Percentiles rank a stretch among this genome's conserved stretches.
These are phyloP conservation scores for Carcinoscorpius rotundicauda DNA, from an alignment of 1,140 invertebrate genomes.

Conservation along the genomic window DNA sequence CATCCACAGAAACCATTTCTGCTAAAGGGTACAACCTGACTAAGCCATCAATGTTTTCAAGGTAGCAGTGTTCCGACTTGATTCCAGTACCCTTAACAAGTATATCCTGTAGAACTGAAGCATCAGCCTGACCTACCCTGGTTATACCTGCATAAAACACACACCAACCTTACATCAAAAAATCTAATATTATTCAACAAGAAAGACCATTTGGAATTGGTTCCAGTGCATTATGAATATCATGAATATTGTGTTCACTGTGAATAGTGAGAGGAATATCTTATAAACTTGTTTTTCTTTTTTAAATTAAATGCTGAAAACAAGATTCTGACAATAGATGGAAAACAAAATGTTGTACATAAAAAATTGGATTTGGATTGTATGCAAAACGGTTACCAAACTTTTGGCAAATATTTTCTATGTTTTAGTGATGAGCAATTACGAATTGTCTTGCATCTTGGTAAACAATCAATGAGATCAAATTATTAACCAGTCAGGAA, in stretches of 20 bases:
- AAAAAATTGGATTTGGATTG: no score
- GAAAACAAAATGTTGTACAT: no score
- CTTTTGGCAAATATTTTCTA: no score
- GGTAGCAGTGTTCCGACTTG: slow-evolving; percentile 63
- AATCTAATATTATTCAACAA: slow-evolving; percentile 4
- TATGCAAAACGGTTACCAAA: no score
- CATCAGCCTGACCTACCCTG: slow-evolving; percentile 47
- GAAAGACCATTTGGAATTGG: neutral
- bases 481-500: no score
- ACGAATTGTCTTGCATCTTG: no score
- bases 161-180: slow-evolving; percentile 7
- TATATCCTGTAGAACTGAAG: slow-evolving; percentile 53
- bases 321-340: neutral
- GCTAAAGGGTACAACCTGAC: slow-evolving; percentile 64
- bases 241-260: neutral
- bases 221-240: neutral
- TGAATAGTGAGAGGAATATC: neutral
- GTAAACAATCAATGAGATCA: no score
- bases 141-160: slow-evolving; percentile 49
- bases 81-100: slow-evolving; percentile 66
- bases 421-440: no score
- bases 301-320: neutral
- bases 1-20: slow-evolving; percentile 55
- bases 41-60: slow-evolving; percentile 64
- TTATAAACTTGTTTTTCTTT: neutral